Conservation (phyloP, 2,888 invertebrate species). For the Lydus trimaculatus region DNA sequence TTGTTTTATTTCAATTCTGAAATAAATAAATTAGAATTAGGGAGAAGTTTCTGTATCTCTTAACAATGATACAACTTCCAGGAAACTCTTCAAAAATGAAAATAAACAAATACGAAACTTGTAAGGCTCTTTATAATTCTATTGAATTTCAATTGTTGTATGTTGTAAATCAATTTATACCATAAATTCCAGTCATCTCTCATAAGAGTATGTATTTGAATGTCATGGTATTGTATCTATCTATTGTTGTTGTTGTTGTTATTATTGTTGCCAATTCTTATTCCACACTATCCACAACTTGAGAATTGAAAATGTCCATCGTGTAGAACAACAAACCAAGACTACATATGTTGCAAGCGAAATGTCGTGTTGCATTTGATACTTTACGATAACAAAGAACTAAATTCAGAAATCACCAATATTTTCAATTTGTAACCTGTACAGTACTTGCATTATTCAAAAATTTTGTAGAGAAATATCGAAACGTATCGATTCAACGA, state of each 20-base stretch:
- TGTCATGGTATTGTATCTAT: background rate
- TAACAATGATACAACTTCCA: background rate
- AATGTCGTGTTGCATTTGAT: background rate
- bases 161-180: background rate
- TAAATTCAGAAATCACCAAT: no score
- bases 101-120: background rate
- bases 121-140: background rate
- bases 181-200: background rate
- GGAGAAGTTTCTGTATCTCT: background rate
- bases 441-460: no score
- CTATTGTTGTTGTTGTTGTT: background rate
- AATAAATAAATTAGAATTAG: background rate
- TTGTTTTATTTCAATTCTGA: background rate
- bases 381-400: background rate
- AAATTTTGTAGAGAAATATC: no score
- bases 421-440: no score
- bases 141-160: background rate
- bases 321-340: background rate
- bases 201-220: background rate
- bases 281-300: background rate
- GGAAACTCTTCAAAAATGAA: background rate
- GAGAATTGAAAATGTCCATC: conserved; percentile 2
- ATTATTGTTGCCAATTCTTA: background rate
- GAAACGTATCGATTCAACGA: no score
- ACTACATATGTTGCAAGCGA: background rate